Evolutionary conservation across 2,113 vertebrate species (phyloP), one percentile per base, ranked within the genome.

Genomic region (Archilochus colubris): DNA sequence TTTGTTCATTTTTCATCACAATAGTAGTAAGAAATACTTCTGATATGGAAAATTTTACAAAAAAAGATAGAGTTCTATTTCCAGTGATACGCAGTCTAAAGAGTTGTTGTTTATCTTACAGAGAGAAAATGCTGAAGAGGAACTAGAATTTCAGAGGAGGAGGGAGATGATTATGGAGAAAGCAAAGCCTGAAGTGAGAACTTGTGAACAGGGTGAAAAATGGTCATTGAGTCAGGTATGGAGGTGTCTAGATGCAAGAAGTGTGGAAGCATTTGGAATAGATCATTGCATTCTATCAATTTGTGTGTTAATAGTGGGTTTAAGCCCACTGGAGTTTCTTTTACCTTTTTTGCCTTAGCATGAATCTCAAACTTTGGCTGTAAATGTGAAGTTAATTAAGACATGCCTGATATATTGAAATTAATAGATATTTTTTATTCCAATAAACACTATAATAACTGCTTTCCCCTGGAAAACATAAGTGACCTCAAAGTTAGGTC

Each of bases 71-170:
- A 38, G 1, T 38, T 68, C 4, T 72, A 0, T 86, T 94, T 70
- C 33, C 25, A 59, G 9, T 38, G 21, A 16, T 81, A 14, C 2
- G 8, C 15, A 19, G 14, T 76, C 46, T 57, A 30, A 89, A 70
- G 46, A 43, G 17, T 40, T 93, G 17, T 40, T 93, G 10, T 31
- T 86, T 96, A 30, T 97, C 81, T 97, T 97, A 43, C 95, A 97
- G 95, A 96, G 94, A 96, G 96, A 94, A 86, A 72, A 81, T 95
- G 91, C 92, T 70, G 95, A 97, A 77, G 97, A 96, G 73, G 97
- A 97, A 38, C 96, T 96, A 96, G 98, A 99, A 97, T 98, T 98
- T 98, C 98, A 98, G 97, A 98, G 96, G 95, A 98, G 97, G 87
- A 97, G 98, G 79, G 96, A 97, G 74, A 91, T 98, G 76, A 98